Conservation (phyloP, 2,888 invertebrate genomes). For the Archips crataeganus region DNA sequence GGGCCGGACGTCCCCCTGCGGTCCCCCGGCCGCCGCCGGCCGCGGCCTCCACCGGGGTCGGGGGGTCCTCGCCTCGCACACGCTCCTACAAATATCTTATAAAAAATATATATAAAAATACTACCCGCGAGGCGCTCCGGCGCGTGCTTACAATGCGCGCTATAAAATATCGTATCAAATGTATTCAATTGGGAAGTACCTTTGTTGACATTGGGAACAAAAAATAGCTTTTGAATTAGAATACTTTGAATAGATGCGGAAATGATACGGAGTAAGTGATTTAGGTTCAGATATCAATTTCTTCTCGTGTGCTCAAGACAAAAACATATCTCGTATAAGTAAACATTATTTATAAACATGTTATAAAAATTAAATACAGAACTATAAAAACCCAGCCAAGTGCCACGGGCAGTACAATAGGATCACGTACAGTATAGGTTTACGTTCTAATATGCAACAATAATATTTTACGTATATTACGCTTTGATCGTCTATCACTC, state of each 20-base stretch:
- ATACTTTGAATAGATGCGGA: conserved; percentile 55
- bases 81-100: conserved; percentile 54
- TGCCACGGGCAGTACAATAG: too few species aligned
- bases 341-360: neutral
- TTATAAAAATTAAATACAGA: too few species aligned
- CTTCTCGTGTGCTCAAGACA: neutral
- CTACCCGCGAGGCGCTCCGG: conserved; percentile 58
- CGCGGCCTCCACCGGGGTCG: conserved; percentile 48
- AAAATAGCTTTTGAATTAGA: conserved; percentile 64
- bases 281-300: conserved; percentile 49
- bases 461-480: too few species aligned
- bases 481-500: too few species aligned
- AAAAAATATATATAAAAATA: conserved; percentile 76
- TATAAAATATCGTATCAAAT: conserved; percentile 82
- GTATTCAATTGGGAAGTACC: conserved; percentile 75
- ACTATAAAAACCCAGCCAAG: too few species aligned
- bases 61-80: conserved; percentile 59
- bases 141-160: conserved; percentile 76
- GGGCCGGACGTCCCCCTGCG: conserved; percentile 70
- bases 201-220: conserved; percentile 71
- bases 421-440: too few species aligned
- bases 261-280: conserved; percentile 57
- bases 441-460: too few species aligned
- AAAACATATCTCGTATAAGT: neutral
- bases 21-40: conserved; percentile 49